These are phyloP conservation scores for Chloroceryle amazona DNA, from an alignment of 2,797 vertebrate species.

Conservation along the genomic window DNA sequence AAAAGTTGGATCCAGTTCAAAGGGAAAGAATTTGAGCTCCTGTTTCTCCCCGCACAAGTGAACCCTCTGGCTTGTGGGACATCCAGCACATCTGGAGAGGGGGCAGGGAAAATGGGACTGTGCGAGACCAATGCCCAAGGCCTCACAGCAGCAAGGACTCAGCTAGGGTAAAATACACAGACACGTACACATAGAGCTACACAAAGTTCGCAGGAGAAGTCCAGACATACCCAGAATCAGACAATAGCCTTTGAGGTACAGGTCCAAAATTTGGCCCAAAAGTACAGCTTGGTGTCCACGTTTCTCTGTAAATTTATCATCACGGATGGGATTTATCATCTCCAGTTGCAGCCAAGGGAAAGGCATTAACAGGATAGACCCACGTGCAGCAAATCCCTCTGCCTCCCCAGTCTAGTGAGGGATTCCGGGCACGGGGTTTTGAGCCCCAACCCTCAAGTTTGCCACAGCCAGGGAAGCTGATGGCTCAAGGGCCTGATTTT, in stretches of 20 bases:
- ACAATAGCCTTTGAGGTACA: neutral
- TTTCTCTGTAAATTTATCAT: neutral
- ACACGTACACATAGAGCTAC: fast-evolving
- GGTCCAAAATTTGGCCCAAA: neutral
- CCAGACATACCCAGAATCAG: neutral
- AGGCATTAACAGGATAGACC: neutral
- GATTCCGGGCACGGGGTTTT: neutral
- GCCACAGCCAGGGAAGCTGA: neutral
- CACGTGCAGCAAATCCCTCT: neutral
- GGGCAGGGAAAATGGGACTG: neutral
- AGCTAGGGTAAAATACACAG: neutral
- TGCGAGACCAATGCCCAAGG: neutral
- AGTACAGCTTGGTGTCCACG: neutral
- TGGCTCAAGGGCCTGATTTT: neutral
- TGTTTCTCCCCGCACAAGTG: neutral
- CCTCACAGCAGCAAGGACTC: neutral
- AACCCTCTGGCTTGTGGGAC: neutral
- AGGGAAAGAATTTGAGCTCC: neutral
- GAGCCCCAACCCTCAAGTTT: neutral
- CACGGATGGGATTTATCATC: neutral
- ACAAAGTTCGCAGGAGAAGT: neutral
- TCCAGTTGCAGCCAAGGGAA: neutral
- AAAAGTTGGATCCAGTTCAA: neutral
- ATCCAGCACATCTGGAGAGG: neutral
- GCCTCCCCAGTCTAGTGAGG: neutral